Evolutionary conservation across 2,888 invertebrate genomes (phyloP), one percentile per base, ranked within the genome.

Genomic region (Hydriomena furcata): DNA sequence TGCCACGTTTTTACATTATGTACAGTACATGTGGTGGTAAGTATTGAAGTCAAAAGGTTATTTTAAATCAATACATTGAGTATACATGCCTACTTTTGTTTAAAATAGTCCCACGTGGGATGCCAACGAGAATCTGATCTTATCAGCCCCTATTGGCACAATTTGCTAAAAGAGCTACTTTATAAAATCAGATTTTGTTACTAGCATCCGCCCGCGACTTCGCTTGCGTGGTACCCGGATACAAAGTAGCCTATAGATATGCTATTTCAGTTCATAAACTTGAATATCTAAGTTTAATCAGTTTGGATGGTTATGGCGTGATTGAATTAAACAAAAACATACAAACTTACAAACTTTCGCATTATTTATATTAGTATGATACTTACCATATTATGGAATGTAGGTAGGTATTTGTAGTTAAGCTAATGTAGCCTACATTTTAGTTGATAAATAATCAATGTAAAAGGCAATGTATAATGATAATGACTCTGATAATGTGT

Each of bases 401-500:
- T n/a, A n/a, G n/a, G n/a, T n/a, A n/a, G n/a, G n/a, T n/a, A 23
- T 24, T 1, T 12, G 10, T 5, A 38, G 12, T 37, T 25, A 24
- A 20, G 31, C 28, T 40, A 30, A 45, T 34, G 25, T 31, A 31
- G 11, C 32, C 20, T 25, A 35, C 35, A 50, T 44, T 51, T 37
- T 11, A 17, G 11, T 20, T 31, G 17, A 41, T 32, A 32, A 48
- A 45, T 67, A 66, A 71, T 69, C 60, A 58, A 50, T 35, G 37
- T 45, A 17, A 42, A 30, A 31, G 4, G 17, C 2, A 3, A 17
- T 17, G 4, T 17, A 4, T 37, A 50, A 48, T 50, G 52, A 55
- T 65, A 68, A 63, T 61, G 44, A 53, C 43, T 40, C 13, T 52
- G 55, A 59, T 68, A 69, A 65, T 64, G 61, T 51, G 51, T 66